Base-by-base conservation (phyloP, 2,888 invertebrate species). In the Byasa hedistus region DNA sequence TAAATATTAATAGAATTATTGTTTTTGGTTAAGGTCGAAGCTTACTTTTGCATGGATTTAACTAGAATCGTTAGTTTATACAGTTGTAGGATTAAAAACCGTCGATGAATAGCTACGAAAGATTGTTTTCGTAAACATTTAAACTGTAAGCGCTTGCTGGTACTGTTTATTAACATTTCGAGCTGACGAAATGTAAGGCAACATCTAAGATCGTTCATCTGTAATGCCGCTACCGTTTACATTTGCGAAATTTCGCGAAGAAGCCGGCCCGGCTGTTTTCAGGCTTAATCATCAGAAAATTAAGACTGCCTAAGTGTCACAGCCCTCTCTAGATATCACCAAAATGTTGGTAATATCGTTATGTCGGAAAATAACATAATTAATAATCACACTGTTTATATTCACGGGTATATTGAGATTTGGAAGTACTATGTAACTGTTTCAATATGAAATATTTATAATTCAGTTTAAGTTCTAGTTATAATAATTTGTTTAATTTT, bases 251-350 rank as follows among this genome's bases (percentile, higher is more conserved):
- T 57, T 54, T 52, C 24, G 24, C 24, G 15, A 5, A 22, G 7
- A 21, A 23, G 62, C 58, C 55, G 17, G 7, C 44, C 10, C 54
- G 48, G 59, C 66, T 56, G 66, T 63, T 67, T 66, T 67, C 48
- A 51, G 51, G 63, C 66, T 56, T 62, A 63, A 60, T 67, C 66
- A 67, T 63, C 66, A 67, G 51, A 63, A 67, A 63, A 63, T 63
- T 67, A 58, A 63, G 55, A 62, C 59, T 19, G 17, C 60, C n/a
- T 59, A 27, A 63, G 59, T 61, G 48, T 51, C 59, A 51, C 59
- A 55, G 55, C 24, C 48, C 55, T 51, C 56, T 15, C 24, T 27
- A 59, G 66, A 63, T 67, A 67, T 63, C 24, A 57, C 23, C 55
- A n/a, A 21, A 56, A 63, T 32, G 54, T 48, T 39, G 27, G 23